These are phyloP conservation scores for Chelon labrosus DNA, from an alignment of 2,797 vertebrate species.

Conservation along the genomic window DNA sequence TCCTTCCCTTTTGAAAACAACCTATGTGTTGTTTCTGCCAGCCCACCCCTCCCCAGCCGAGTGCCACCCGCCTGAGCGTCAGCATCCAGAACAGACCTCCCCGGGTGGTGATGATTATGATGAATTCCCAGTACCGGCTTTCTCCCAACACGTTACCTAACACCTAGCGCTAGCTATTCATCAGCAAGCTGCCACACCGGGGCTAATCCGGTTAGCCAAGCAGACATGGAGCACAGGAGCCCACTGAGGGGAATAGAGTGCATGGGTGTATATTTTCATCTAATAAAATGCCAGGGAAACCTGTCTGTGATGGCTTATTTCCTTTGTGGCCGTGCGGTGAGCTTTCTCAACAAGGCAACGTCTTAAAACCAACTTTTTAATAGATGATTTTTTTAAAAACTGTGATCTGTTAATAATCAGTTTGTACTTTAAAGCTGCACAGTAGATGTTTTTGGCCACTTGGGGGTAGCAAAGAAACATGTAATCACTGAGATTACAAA, in stretches of 20 bases:
- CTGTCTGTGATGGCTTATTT: conserved; percentile 5
- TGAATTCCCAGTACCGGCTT: conserved; percentile 41
- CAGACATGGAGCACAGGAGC: conserved; percentile 22
- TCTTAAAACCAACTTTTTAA: not conserved
- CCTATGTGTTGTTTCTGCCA: conserved; percentile 4
- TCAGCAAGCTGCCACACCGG: conserved; percentile 47
- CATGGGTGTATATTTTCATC: conserved; percentile 31
- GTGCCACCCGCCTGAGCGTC: conserved; percentile 25
- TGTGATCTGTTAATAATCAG: no score
- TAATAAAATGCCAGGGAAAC: conserved; percentile 36
- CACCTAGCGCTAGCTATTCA: conserved; percentile 68
- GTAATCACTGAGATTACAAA: not conserved
- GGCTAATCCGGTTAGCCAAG: conserved; percentile 54
- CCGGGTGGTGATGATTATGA: conserved; percentile 42
- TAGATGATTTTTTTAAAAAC: not conserved
- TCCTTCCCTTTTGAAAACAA: not conserved
- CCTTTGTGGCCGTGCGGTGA: conserved; percentile 5
- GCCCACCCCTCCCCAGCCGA: conserved; percentile 3
- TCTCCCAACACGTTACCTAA: conserved; percentile 44
- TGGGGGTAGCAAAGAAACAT: not conserved
- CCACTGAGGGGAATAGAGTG: conserved; percentile 28
- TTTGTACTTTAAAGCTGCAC: not conserved
- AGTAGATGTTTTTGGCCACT: not conserved
- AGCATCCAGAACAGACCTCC: conserved; percentile 58
- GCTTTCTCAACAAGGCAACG: conserved; percentile 4